These are phyloP conservation scores for Microtus pennsylvanicus DNA, from an alignment of 2,113 vertebrate genomes.

Conservation along the genomic window DNA sequence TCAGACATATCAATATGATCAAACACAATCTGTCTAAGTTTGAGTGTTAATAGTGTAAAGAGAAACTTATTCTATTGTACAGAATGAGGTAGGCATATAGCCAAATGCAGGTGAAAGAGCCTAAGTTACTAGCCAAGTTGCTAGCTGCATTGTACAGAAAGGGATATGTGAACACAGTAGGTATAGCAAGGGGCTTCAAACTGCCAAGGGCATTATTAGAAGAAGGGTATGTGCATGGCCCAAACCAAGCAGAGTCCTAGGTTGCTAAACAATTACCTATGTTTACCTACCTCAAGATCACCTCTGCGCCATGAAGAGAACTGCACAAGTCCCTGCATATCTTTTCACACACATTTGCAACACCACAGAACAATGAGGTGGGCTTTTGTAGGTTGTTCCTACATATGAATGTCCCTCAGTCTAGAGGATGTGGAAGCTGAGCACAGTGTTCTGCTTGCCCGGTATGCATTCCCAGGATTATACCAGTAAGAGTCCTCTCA, in stretches of 20 bases:
- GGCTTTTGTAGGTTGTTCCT: fast-evolving
- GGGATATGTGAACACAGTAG: neutral
- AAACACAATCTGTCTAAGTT: neutral
- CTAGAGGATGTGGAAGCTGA: neutral
- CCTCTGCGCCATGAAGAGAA: neutral
- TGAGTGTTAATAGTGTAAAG: neutral
- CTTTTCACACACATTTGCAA: neutral
- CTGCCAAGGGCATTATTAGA: neutral
- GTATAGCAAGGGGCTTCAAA: no score
- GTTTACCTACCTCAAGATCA: neutral
- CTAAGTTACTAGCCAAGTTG: neutral
- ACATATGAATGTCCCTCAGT: no score
- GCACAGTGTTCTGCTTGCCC: neutral
- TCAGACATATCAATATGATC: neutral
- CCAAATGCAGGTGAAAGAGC: neutral
- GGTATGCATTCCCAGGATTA: fast-evolving
- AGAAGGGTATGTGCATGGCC: no score
- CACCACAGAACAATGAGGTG: neutral
- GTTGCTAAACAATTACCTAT: neutral
- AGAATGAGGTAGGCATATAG: neutral
- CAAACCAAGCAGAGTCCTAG: neutral
- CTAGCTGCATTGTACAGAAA: neutral
- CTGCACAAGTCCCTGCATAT: neutral
- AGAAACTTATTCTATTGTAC: neutral
- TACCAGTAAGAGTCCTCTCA: neutral